Base-by-base conservation (phyloP, 1,140 invertebrate species). In the Psilanteris sp. region DNA sequence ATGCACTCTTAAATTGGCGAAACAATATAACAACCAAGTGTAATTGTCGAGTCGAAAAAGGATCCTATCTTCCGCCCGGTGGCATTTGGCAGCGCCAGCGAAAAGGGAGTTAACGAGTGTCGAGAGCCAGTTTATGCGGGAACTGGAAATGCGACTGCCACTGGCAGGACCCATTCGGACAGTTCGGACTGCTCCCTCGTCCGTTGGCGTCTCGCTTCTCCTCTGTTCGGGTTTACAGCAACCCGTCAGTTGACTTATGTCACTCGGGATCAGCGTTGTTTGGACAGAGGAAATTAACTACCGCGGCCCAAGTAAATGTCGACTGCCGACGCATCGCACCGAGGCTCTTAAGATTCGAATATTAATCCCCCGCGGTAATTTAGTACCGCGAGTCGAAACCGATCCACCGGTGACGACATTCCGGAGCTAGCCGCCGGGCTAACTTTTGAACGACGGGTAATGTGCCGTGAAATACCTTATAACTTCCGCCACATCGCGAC, bases 261-360 rank as follows among this genome's bases (percentile, higher is more conserved):
- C 85, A 85, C 83, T 81, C 80, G 84, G 80, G 83, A 88, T 88
- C 86, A 86, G 81, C 74, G 78, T 82, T 88, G 85, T 88, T 88
- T 88, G 85, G 83, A 86, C 83, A 84, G 83, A 84, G 84, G 82
- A 88, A 88, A 88, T 88, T 88, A 88, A 77, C 74, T 72, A 48
- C 68, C 29, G 31, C 66, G 22, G 39, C 22, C 59, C 71, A 44
- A 71, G 68, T 68, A 72, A 68, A 67, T 32, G 62, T 61, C 27
- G n/a, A n/a, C n/a, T n/a, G n/a, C 22, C 29, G n/a, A n/a, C 29
- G 31, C 57, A 61, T 64, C 61, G 48, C 59, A 27, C 36, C 36
- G 31, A 36, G 31, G 5, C 61, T 67, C 41, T 62, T 54, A 72
- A 72, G 70, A 70, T 66, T 61, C 27, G 52, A 57, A 57, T 74